Evolutionary conservation across 1,140 invertebrate genomes (phyloP), one percentile per base, ranked within the genome.

Genomic region (Pachyrhynchus sulphureomaculatus): DNA sequence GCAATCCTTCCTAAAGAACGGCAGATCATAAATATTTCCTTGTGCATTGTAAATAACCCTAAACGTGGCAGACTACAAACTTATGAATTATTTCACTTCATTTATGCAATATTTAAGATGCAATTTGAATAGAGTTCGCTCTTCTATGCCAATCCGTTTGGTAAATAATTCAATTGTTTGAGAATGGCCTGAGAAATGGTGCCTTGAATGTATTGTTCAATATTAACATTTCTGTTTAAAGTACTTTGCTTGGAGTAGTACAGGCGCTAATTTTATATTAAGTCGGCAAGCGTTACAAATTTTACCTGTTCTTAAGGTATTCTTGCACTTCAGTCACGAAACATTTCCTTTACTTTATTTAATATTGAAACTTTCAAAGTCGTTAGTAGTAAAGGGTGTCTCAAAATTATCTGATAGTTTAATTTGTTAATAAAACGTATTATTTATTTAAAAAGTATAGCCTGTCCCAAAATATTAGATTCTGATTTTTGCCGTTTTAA

Each of bases 11-110:
- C 63, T 68, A 65, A 70, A 67, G 65, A 65, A 68, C 48, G 60
- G 33, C 29, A 54, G 62, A 69, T 74, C 72, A 76, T 76, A 75
- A 76, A 76, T 76, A 76, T 76, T 75, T 76, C 75, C 72, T 66
- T 75, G 71, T 75, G 75, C 75, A 76, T 76, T 75, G 73, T 75
- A 74, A 76, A 76, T 76, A 75, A 75, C 69, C 72, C 69, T 76
- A 76, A 76, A 76, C 75, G 75, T 72, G 73, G 73, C 72, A 69
- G 72, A 72, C 75, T 76, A 76, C 75, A 76, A 75, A 76, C 75
- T 76, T 74, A 75, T 76, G 73, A 73, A 76, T 76, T 76, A 76
- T 76, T 76, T 75, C 70, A 55, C 67, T 70, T 72, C 73, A 73
- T 73, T 75, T 73, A 75, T 76, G 69, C 68, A 76, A 76, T 76